phyloP scores from a whole-genome alignment of 1,140 invertebrate genomes.

The Trialeurodes vaporariorum region DNA sequence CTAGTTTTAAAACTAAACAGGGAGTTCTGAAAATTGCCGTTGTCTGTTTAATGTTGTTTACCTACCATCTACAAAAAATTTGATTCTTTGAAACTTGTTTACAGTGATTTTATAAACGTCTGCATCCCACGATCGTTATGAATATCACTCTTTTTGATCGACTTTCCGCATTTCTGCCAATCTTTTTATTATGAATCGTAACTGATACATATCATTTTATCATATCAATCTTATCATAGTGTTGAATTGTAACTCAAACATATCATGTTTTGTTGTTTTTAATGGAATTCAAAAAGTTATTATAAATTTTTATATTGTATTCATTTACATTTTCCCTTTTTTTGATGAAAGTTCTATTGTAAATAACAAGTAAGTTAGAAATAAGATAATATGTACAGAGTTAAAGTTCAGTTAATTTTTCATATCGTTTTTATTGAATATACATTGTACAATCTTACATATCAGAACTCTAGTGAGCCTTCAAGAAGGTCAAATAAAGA shows the following conservation, averaged over 20 bases:
- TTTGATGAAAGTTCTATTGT: background rate
- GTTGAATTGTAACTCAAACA: background rate
- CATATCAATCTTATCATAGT: background rate
- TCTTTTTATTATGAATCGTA: background rate
- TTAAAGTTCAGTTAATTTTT: background rate
- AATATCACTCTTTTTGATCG: too few species aligned
- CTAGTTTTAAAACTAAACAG: too few species aligned
- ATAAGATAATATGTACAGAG: background rate
- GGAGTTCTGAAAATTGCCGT: too few species aligned
- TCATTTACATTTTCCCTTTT: background rate
- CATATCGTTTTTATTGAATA: background rate
- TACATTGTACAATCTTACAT: background rate
- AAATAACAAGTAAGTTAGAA: background rate
- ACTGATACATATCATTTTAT: background rate
- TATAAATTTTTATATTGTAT: background rate
- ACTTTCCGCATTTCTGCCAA: too few species aligned
- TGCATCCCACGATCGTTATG: too few species aligned
- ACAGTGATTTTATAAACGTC: too few species aligned
- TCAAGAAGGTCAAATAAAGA: too few species aligned
- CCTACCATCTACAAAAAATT: too few species aligned
- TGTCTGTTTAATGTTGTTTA: too few species aligned
- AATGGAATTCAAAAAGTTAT: background rate
- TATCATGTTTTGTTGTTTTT: background rate
- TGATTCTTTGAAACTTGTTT: too few species aligned
- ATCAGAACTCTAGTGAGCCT: background rate